These are phyloP conservation scores for Poecile montanus DNA, from an alignment of 2,797 vertebrate species.

Conservation along the genomic window DNA sequence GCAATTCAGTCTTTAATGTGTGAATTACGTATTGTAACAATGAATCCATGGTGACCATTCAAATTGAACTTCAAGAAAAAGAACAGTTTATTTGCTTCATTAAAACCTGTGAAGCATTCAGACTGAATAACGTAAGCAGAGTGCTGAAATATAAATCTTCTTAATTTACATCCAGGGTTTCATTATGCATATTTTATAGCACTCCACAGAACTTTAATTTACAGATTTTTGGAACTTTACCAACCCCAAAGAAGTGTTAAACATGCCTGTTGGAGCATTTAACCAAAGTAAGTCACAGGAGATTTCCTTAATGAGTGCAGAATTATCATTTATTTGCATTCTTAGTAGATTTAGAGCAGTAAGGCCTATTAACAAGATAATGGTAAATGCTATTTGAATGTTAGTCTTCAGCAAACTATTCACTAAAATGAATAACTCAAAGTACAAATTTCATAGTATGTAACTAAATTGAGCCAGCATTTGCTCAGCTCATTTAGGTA, in stretches of 20 bases:
- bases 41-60: conserved; percentile 77
- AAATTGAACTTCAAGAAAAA: conserved; percentile 76
- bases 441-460: conserved; percentile 64
- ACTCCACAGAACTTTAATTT: conserved; percentile 82
- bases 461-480: conserved; percentile 56
- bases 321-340: conserved; percentile 84
- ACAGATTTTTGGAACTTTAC: conserved; percentile 79
- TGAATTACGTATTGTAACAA: conserved; percentile 72
- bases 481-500: conserved; percentile 62
- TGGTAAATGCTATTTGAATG: conserved; percentile 71
- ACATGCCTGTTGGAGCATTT: conserved; percentile 80
- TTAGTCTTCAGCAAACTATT: conserved; percentile 71
- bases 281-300: conserved; percentile 75
- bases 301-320: conserved; percentile 77
- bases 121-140: conserved; percentile 81
- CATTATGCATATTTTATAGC: conserved; percentile 83
- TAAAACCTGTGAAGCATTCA: conserved; percentile 82
- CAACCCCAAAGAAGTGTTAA: conserved; percentile 78
- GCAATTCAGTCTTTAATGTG: conserved; percentile 72
- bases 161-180: conserved; percentile 81
- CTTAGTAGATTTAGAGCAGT: conserved; percentile 79
- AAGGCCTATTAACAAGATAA: conserved; percentile 79
- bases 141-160: conserved; percentile 78
- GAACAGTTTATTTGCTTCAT: conserved; percentile 80
- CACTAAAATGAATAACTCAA: conserved; percentile 62